Evolutionary conservation across 2,113 vertebrate species (phyloP), one percentile per base, ranked within the genome.

Genomic region (Alectura lathami): DNA sequence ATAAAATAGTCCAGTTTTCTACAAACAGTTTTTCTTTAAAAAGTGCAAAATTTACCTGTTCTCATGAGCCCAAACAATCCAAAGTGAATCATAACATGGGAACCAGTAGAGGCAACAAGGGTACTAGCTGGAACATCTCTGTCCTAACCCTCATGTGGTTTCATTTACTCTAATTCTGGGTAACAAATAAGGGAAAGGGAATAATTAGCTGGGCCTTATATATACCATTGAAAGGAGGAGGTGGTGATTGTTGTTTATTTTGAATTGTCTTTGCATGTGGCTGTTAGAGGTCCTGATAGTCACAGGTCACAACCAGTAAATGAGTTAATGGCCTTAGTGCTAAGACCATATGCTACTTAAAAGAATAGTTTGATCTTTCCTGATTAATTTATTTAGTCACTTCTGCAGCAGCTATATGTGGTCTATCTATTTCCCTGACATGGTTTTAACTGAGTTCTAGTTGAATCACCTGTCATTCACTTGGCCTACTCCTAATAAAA

Each of bases 21-120:
- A 47, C 5, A 21, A 53, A 53, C 24, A 42, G 15, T 30, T 81
- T 68, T 70, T 34, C 29, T 29, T 56, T 42, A 36, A 76, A 73
- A 36, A 38, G 14, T 3, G 9, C 22, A 53, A 80, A 48, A 8
- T 83, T 93, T 94, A 95, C 91, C 93, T 95, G 85, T 75, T 90
- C 14, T 91, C 64, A 72, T 34, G 32, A 15, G n/a, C 57, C 5
- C 36, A 34, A 34, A 54, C 30, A 74, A 79, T 1, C 78, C 64
- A 32, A 54, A 77, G 16, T 15, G 23, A 51, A 64, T 13, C 54
- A 36, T 40, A 56, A 6, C 13, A 47, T 29, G 7, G 38, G 17
- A 77, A 11, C 7, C 1, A 2, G 27, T 6, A 36, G 17, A 48
- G 8, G 42, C 30, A 66, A 8, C 7, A 54, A 17, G 6, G n/a